Base-by-base conservation (phyloP, 2,888 invertebrate species). In the Panopea generosa region DNA sequence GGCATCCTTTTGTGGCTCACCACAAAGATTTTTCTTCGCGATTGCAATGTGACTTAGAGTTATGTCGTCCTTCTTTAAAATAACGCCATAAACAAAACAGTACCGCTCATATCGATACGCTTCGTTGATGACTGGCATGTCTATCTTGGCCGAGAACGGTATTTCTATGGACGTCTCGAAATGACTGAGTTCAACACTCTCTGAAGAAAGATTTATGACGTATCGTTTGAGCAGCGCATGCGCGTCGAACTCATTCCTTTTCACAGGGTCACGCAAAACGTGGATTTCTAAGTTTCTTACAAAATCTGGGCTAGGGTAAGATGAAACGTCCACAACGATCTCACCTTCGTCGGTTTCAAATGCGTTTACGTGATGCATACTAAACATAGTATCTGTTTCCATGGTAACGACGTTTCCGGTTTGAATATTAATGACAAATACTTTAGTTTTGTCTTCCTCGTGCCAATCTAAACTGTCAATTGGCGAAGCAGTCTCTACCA, bases 361-460 rank as follows among this genome's bases (percentile, higher is more conserved):
- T 4, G 90, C 89, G 61, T 91, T 91, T 14, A 90, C 83, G 63
- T 88, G 88, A 63, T 91, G 91, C 90, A 90, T 91, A 29, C 80
- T 76, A 60, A 90, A 90, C 11, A 87, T 81, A 47, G 82, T 86
- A 2, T 77, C 83, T 9, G 87, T 86, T 50, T 77, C 62, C 40
- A 90, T 47, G 4, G 76, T 74, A 0, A 47, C 73, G 16, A 89
- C 78, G 14, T 80, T 50, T 1, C 88, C 86, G 1, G 85, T 81
- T 27, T 77, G 74, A 18, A 90, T 66, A 43, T 89, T 65, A 1
- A 90, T 82, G 6, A 90, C 85, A 57, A 87, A 89, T 3, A 91
- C 72, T 1, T 70, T 83, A 9, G 88, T 85, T 2, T 77, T 56
- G 9, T 83, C 63, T 16, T 87, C 74, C 0, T 76, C 66, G 49